Conservation (phyloP, 2,797 vertebrate species). For the Lutra lutra region DNA sequence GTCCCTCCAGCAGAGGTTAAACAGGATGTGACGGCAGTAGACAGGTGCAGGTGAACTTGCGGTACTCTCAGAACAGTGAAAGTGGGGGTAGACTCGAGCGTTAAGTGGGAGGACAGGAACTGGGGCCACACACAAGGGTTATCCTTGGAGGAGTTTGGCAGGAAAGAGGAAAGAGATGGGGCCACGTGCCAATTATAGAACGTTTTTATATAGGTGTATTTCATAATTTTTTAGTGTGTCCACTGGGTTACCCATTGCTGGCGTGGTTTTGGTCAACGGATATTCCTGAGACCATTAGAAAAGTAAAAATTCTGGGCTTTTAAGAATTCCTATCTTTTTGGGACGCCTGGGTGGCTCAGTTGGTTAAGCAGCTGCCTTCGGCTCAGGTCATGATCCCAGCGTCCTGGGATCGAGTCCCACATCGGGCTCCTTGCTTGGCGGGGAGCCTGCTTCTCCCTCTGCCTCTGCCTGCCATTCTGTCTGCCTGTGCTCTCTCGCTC, state of each 20-base stretch:
- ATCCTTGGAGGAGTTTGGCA: neutral
- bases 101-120: neutral
- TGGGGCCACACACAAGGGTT: neutral
- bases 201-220: no score
- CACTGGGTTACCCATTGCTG: neutral
- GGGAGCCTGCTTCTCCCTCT: no score
- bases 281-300: neutral
- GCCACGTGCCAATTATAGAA: no score
- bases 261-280: neutral
- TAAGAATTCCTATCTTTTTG: neutral
- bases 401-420: no score
- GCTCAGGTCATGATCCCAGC: no score
- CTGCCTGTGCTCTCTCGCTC: no score
- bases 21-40: neutral
- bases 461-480: no score
- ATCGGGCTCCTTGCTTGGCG: no score
- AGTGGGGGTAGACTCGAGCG: neutral
- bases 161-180: neutral
- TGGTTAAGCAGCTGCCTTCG: no score
- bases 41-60: neutral
- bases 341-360: no score
- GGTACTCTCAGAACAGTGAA: neutral
- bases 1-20: neutral
- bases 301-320: neutral
- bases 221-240: neutral